Percentiles rank a stretch among this genome's conserved stretches.
Evolutionary conservation across 2,888 invertebrate genomes (phyloP).

Genomic region (Nomada fucata): DNA sequence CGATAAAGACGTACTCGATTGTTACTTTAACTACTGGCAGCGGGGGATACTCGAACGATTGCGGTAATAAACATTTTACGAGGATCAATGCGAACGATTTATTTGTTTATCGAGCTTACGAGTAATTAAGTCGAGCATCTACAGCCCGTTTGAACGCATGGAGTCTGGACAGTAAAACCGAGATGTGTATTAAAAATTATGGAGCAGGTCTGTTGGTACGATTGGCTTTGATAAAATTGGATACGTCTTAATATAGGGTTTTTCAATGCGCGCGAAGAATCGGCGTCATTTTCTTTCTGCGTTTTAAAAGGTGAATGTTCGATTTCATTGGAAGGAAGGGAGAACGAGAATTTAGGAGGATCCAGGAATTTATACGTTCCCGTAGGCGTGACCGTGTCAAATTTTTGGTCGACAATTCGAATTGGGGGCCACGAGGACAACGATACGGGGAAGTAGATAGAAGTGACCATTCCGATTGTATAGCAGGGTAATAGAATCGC

Average conservation of each 20-base stretch:
- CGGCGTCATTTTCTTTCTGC: not conserved
- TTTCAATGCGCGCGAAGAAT: too few species aligned
- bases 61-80: slow-evolving; percentile 59
- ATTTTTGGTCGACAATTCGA: slow-evolving; percentile 65
- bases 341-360: slow-evolving; percentile 25
- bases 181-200: not conserved
- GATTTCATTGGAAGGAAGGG: too few species aligned
- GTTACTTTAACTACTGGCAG: slow-evolving; percentile 27
- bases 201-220: not conserved
- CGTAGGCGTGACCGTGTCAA: slow-evolving; percentile 64
- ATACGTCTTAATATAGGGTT: too few species aligned
- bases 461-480: slow-evolving; percentile 36
- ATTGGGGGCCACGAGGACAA: slow-evolving; percentile 12
- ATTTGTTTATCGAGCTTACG: slow-evolving; percentile 54
- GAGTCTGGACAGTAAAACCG: not conserved
- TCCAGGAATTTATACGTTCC: slow-evolving; percentile 8
- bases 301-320: too few species aligned
- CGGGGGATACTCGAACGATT: slow-evolving; percentile 23
- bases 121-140: slow-evolving; percentile 32
- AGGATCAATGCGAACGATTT: slow-evolving; percentile 63
- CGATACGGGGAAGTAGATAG: slow-evolving; percentile 34
- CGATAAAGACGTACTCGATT: slow-evolving; percentile 48
- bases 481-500: not conserved
- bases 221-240: not conserved
- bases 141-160: not conserved